Conservation (phyloP, 2,888 invertebrate genomes). For the Hyppa rectilinea region DNA sequence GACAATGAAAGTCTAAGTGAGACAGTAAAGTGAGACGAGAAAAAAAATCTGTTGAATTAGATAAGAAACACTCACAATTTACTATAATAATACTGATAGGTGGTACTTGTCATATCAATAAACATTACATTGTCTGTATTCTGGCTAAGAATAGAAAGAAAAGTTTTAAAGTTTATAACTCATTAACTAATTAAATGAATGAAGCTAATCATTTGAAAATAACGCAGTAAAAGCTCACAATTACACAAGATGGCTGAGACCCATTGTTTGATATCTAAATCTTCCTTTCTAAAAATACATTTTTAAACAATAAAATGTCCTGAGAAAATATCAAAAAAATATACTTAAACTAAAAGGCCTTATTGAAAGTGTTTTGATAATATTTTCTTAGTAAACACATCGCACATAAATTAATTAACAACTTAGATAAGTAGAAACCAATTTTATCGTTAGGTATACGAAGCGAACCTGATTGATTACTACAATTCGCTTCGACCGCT, state of each 20-base stretch:
- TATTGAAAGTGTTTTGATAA: no score
- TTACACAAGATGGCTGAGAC: conserved; percentile 2
- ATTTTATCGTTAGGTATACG: conserved; percentile 5
- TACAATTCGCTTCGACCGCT: conserved; percentile 11
- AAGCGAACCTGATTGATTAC: conserved; percentile 43
- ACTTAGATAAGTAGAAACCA: conserved; percentile 18
- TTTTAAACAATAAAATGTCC: not conserved
- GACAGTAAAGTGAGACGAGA: not conserved
- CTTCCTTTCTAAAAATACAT: not conserved
- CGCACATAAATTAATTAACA: conserved; percentile 15
- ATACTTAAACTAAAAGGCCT: no score
- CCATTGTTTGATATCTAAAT: not conserved
- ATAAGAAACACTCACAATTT: not conserved
- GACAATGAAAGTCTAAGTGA: not conserved
- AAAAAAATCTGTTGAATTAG: no score
- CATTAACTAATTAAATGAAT: not conserved
- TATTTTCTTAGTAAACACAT: no score
- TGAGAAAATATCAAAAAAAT: not conserved
- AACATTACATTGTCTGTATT: not conserved
- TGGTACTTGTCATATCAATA: not conserved
- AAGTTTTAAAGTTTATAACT: no score
- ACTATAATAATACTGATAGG: not conserved
- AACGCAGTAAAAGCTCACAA: not conserved
- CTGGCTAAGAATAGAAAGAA: not conserved
- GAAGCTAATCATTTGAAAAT: not conserved